Evolutionary conservation across 1,140 invertebrate genomes (phyloP).

Genomic region (Apis cerana): DNA sequence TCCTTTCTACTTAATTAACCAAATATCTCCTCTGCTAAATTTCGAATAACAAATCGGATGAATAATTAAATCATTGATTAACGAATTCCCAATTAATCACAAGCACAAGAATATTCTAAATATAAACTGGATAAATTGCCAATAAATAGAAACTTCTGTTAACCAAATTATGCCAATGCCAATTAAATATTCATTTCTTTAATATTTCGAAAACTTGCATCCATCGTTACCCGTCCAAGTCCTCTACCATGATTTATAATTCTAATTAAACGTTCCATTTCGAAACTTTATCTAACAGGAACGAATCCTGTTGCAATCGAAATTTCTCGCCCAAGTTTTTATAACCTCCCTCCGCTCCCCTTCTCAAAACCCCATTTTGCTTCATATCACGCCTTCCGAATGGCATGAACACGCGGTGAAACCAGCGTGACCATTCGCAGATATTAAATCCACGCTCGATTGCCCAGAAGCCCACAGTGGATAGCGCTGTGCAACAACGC

Average conservation of each 20-base stretch:
- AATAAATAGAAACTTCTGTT: no score
- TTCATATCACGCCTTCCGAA: not conserved
- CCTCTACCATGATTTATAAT: not conserved
- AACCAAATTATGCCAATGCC: no score
- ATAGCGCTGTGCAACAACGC: conserved; percentile 17
- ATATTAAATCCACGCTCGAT: conserved; percentile 17
- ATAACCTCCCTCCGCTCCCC: no score
- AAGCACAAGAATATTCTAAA: no score
- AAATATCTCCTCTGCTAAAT: no score
- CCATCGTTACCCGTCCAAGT: not conserved
- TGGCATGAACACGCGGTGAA: not conserved
- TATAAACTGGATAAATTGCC: no score
- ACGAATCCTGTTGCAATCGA: not conserved
- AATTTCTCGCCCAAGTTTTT: not conserved
- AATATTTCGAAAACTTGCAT: no score
- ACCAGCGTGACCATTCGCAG: not conserved
- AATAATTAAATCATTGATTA: no score
- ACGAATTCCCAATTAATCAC: no score
- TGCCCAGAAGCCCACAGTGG: not conserved
- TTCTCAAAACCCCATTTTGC: not conserved
- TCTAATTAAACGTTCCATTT: not conserved
- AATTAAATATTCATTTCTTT: no score
- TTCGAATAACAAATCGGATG: no score
- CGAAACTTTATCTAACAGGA: not conserved
- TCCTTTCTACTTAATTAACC: no score